These are phyloP conservation scores for Vanessa cardui DNA, from an alignment of 2,888 invertebrate genomes.

Conservation along the genomic window DNA sequence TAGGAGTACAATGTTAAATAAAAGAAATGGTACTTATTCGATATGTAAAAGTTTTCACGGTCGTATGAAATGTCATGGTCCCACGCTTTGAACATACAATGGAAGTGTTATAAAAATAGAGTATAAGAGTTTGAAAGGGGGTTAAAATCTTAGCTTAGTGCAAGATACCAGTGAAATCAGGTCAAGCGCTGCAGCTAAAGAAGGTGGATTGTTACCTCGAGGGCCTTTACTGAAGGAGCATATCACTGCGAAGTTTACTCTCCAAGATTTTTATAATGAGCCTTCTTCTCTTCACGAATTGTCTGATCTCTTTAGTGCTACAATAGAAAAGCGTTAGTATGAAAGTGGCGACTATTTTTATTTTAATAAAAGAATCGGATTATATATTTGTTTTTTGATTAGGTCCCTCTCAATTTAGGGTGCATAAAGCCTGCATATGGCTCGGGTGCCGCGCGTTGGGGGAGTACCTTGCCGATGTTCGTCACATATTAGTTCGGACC, in stretches of 20 bases:
- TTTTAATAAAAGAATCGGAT: no score
- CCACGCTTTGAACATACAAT: slow-evolving; percentile 18
- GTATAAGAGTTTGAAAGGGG: slow-evolving; percentile 12
- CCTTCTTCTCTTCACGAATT: neutral
- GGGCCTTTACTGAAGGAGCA: slow-evolving; percentile 22
- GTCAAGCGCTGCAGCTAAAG: slow-evolving; percentile 39
- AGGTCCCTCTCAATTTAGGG: no score
- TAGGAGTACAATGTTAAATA: no score
- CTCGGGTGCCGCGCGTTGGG: no score
- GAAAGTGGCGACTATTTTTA: no score
- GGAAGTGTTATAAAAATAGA: slow-evolving; percentile 21
- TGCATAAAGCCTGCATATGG: no score
- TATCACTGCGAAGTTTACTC: slow-evolving; percentile 12
- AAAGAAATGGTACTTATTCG: neutral
- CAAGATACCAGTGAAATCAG: slow-evolving; percentile 29
- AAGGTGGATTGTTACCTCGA: slow-evolving; percentile 37
- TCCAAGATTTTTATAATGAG: slow-evolving; percentile 3
- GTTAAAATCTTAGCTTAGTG: slow-evolving; percentile 11
- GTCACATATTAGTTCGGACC: no score
- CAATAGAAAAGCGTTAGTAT: no score
- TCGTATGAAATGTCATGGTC: slow-evolving; percentile 11
- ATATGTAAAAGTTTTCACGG: slow-evolving; percentile 12
- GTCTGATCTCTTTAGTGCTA: no score
- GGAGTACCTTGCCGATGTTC: no score
- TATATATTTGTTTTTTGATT: no score